phyloP scores from a whole-genome alignment of 2,888 invertebrate genomes.

The Hermaeophaga mercurialis region DNA sequence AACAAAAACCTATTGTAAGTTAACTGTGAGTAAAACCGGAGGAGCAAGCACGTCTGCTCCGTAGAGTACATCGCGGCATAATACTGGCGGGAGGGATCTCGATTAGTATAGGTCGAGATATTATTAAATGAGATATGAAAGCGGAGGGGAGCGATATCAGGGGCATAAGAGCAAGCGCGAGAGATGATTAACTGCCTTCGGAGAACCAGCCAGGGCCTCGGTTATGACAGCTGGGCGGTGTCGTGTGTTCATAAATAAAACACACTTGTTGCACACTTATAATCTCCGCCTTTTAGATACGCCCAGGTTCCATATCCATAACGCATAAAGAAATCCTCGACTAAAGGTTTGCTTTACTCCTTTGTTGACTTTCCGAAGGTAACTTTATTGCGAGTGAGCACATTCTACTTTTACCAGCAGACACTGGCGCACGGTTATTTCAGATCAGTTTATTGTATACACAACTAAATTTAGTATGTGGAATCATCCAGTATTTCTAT shows the following conservation, averaged over 20 bases:
- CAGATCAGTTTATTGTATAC: too few species aligned
- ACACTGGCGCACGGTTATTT: background rate
- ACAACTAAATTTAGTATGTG: too few species aligned
- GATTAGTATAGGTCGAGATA: constrained; percentile 60
- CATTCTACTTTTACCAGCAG: constrained; percentile 31
- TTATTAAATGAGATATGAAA: constrained; percentile 59
- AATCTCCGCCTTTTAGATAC: constrained; percentile 64
- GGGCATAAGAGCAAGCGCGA: constrained; percentile 56
- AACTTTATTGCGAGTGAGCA: constrained; percentile 39
- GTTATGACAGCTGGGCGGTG: constrained; percentile 74
- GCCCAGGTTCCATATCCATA: constrained; percentile 56
- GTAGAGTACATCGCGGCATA: constrained; percentile 42
- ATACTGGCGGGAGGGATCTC: constrained; percentile 40
- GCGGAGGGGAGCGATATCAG: constrained; percentile 48
- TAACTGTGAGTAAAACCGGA: constrained; percentile 34
- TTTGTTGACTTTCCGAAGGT: constrained; percentile 36
- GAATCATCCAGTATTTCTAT: too few species aligned
- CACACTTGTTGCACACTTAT: constrained; percentile 67
- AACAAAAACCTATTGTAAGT: constrained; percentile 36
- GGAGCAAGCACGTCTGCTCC: constrained; percentile 47
- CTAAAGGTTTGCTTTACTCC: constrained; percentile 20
- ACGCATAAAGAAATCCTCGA: constrained; percentile 42
- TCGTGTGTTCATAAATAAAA: constrained; percentile 72
- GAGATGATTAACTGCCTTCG: constrained; percentile 55
- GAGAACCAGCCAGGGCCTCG: constrained; percentile 68